A percentile compares a stretch with the other conserved stretches of the same genome.
phyloP scores from a whole-genome alignment of 1,140 invertebrate species.

The Cepaea nemoralis region DNA sequence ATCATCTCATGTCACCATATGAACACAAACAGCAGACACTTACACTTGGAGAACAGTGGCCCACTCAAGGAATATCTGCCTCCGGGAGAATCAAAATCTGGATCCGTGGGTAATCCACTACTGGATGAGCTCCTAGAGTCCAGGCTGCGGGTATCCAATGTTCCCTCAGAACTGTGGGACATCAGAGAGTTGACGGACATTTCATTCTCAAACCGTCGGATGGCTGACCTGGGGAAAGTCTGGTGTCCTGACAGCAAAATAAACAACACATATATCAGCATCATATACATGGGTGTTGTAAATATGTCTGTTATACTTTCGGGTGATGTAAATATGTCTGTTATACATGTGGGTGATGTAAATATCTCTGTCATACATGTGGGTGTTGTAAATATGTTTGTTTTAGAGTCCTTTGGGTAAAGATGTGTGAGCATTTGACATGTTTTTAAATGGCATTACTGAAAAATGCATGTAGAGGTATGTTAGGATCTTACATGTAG shows the following conservation, averaged over 20 bases:
- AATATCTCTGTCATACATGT: no score
- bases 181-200: conserved; percentile 53
- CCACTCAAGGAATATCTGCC: conserved; percentile 53
- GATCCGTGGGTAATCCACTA: conserved; percentile 63
- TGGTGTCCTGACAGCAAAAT: conserved; percentile 32
- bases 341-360: no score
- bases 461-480: no score
- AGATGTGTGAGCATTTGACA: no score
- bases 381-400: no score
- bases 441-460: no score
- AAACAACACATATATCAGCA: background rate
- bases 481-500: no score
- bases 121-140: conserved; percentile 40
- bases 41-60: conserved; percentile 65
- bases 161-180: conserved; percentile 64
- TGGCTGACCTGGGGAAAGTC: conserved; percentile 59
- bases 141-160: conserved; percentile 56
- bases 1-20: no score
- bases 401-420: no score
- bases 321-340: no score
- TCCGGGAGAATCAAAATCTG: conserved; percentile 66
- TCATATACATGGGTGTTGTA: background rate
- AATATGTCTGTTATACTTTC: no score
- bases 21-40: no score
- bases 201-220: conserved; percentile 52